Percentiles rank a stretch among this genome's conserved stretches.
These are phyloP conservation scores for Adoxophyes honmai DNA, from an alignment of 1,140 invertebrate species.

Conservation along the genomic window DNA sequence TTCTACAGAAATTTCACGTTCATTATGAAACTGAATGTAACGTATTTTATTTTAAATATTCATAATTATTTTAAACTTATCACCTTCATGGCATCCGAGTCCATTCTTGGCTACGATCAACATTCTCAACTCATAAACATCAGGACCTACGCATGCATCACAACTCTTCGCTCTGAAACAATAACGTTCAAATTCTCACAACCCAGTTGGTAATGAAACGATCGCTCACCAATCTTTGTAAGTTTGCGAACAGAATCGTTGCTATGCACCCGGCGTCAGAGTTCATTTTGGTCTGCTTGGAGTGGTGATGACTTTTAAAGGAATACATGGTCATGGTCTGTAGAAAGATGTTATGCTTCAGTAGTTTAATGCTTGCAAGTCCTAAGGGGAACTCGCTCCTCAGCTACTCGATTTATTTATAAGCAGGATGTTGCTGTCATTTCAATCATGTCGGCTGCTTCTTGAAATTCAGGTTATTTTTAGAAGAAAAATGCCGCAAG, in stretches of 20 bases:
- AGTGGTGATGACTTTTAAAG: not conserved
- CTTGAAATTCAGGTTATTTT: slow-evolving; percentile 11
- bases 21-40: too few relatives aligned
- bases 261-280: not conserved
- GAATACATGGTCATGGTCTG: slow-evolving; percentile 30
- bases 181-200: not conserved
- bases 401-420: slow-evolving; percentile 8
- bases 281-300: not conserved
- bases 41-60: too few relatives aligned
- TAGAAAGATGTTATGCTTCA: slow-evolving; percentile 31
- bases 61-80: too few relatives aligned
- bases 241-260: not conserved
- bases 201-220: not conserved
- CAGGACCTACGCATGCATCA: not conserved
- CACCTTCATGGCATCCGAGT: not conserved
- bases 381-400: slow-evolving; percentile 20
- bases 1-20: too few relatives aligned
- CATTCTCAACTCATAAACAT: not conserved
- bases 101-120: not conserved
- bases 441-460: slow-evolving; percentile 7
- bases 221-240: not conserved
- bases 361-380: slow-evolving; percentile 31
- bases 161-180: not conserved
- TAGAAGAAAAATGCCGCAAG: not conserved
- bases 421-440: slow-evolving; percentile 14